Conservation (phyloP, 2,888 invertebrate genomes). For the Lamellibrachia satsuma region DNA sequence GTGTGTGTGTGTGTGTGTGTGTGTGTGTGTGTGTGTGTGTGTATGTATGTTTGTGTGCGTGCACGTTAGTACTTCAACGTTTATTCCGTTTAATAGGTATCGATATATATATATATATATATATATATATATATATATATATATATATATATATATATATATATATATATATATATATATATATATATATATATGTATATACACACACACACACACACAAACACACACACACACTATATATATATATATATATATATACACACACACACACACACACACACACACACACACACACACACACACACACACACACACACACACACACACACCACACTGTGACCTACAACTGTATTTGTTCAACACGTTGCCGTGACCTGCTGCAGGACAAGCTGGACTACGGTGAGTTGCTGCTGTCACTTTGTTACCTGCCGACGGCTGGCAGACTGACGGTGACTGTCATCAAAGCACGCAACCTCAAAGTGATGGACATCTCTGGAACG, state of each 20-base stretch:
- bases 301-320: constrained; percentile 19
- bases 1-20: too few species aligned
- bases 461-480: constrained; percentile 88
- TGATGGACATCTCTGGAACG: constrained; percentile 93
- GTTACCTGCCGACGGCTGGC: constrained; percentile 90
- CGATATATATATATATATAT: not conserved
- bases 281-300: constrained; percentile 22
- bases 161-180: not conserved
- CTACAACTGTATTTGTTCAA: not conserved
- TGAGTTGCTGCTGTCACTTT: constrained; percentile 89
- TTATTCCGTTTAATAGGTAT: too few species aligned
- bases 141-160: constrained; percentile 24
- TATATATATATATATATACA: not conserved
- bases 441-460: constrained; percentile 89
- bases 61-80: too few species aligned
- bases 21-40: too few species aligned
- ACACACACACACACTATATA: not conserved
- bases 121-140: constrained; percentile 27
- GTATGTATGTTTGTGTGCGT: too few species aligned
- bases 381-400: constrained; percentile 72
- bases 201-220: constrained; percentile 17
- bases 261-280: constrained; percentile 8
- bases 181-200: constrained; percentile 25
- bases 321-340: not conserved
- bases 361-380: constrained; percentile 24